Percentiles rank a stretch among this genome's conserved stretches.
phyloP scores from a whole-genome alignment of 2,888 invertebrate species.

The Erannis defoliaria region DNA sequence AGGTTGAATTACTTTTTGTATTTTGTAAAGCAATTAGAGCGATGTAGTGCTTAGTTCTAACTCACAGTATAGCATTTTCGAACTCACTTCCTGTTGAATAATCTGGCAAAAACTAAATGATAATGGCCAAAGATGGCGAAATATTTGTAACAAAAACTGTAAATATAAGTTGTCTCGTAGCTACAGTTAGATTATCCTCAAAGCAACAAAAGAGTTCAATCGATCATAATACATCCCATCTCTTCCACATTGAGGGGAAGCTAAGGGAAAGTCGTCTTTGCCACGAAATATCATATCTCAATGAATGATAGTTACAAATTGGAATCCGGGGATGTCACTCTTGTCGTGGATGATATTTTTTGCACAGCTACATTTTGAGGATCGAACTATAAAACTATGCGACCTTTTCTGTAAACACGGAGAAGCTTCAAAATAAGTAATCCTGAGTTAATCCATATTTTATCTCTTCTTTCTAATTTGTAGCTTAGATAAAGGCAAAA shows the following conservation, averaged over 20 bases:
- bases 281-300: constrained; percentile 12
- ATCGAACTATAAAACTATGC: background rate
- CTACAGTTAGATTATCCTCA: constrained; percentile 5
- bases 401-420: too few species aligned
- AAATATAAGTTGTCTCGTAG: background rate
- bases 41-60: too few species aligned
- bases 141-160: constrained; percentile 1
- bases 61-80: too few species aligned
- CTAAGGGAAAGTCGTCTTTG: constrained; percentile 14
- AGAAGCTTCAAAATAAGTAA: too few species aligned
- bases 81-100: too few species aligned
- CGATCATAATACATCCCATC: constrained; percentile 21
- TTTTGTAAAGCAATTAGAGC: too few species aligned
- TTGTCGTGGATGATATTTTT: constrained; percentile 13
- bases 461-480: too few species aligned
- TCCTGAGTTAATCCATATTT: too few species aligned
- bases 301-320: constrained; percentile 22
- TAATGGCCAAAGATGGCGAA: background rate
- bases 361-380: background rate
- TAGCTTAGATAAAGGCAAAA: too few species aligned
- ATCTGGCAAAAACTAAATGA: too few species aligned
- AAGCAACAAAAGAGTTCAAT: constrained; percentile 18
- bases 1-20: too few species aligned
- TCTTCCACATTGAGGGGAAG: constrained; percentile 15
- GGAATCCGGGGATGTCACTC: constrained; percentile 1